phyloP scores from a whole-genome alignment of 2,797 vertebrate species.

The Sebastes taczanowskii region DNA sequence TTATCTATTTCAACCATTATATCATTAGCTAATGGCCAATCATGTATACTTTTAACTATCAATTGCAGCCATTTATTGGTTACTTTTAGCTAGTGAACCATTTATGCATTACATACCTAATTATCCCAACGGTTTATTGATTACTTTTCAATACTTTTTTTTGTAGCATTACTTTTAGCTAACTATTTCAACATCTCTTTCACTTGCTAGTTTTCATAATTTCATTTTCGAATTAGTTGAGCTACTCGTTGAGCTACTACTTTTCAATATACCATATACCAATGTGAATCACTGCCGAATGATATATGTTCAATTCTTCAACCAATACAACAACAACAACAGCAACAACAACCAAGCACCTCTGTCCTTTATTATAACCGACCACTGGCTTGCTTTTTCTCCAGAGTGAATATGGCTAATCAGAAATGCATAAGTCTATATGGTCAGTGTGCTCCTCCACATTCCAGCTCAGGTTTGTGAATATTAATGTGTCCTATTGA shows the following conservation, averaged over 20 bases:
- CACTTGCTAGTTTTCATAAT: not conserved
- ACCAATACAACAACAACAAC: not conserved
- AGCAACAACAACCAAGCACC: too few species aligned
- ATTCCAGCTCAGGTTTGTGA: not conserved
- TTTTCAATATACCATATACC: not conserved
- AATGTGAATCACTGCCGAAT: not conserved
- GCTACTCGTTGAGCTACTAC: not conserved
- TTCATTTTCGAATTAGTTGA: not conserved
- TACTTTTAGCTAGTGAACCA: not conserved
- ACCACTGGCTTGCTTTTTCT: constrained; percentile 1
- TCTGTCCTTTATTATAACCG: not conserved
- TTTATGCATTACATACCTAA: not conserved
- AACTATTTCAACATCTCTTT: not conserved
- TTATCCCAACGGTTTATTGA: not conserved
- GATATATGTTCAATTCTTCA: not conserved
- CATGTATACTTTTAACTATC: not conserved
- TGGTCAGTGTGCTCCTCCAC: not conserved
- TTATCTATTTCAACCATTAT: not conserved
- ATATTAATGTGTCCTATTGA: constrained; percentile 1
- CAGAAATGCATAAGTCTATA: constrained; percentile 13
- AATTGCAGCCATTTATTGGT: not conserved
- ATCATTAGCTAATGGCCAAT: not conserved
- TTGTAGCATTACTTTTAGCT: not conserved
- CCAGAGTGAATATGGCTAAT: not conserved
- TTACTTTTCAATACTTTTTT: not conserved